Base-by-base conservation (phyloP, 53 echinoderm and acorn worm species). In the Crossaster papposus region DNA sequence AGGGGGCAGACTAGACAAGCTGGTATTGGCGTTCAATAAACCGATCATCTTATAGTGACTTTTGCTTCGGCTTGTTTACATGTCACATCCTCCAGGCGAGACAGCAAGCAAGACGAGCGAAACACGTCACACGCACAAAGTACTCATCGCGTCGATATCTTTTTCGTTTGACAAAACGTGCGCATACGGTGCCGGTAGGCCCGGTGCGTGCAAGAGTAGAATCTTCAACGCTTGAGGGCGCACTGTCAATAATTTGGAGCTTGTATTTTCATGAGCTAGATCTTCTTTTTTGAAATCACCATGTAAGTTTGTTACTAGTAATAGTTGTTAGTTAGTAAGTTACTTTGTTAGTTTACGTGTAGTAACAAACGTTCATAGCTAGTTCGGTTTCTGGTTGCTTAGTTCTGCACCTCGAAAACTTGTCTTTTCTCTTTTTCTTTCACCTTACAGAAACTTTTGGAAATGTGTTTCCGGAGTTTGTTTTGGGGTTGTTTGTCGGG, bases 21-120 rank as follows among this genome's bases (percentile, higher is more conserved):
- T 35, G 22, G 34, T 81, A 81, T 81, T 63, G 32, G 62, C 64
- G 23, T 34, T 31, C 81, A 81, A 33, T 30, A 63, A 81, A 63
- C 58, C 81, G 81, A 81, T 81, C 58, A 58, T 64, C 64, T 63
- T 81, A 63, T 36, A 35, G n/a, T 30, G 81, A 81, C 35, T 81
- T 63, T 63, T 81, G 81, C 34, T 81, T 55, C n/a, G 22, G 23
- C 81, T 31, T 81, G 81, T 81, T 80, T 81, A 81, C 81, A 58
- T 33, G 31, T 62, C 81, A 35, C 31, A 23, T 30, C 63, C 81
- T 63, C 63, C 58, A 35, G 74, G 74, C 74, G 15, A 35, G 36
- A 74, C 74, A 36, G 74, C 74, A 35, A 36, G 74, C 74, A 74
- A 74, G 44, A 7, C 29, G 30, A 51, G 9, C n/a, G n/a, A n/a